Percentiles rank a stretch among this genome's conserved stretches.
These are phyloP conservation scores for Tiliqua scincoides DNA, from an alignment of 2,113 vertebrate species.

Conservation along the genomic window DNA sequence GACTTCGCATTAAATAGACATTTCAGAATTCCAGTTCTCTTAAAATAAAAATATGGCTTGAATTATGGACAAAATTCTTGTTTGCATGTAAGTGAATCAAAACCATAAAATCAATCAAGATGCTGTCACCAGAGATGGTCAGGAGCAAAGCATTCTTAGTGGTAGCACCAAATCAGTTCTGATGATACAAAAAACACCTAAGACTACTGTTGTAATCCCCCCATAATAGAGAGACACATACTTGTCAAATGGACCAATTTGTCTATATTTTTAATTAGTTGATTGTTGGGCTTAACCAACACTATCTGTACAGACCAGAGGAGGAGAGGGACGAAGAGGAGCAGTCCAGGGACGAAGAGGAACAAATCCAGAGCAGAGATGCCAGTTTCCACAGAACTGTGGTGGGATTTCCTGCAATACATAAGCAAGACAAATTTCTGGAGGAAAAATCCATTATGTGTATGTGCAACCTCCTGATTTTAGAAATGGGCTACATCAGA, in stretches of 20 bases:
- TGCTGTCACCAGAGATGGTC: neutral
- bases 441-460: no score
- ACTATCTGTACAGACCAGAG: conserved; percentile 31
- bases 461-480: no score
- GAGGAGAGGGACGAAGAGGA: conserved; percentile 6
- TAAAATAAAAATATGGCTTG: neutral
- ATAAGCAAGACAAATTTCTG: no score
- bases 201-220: no score
- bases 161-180: neutral
- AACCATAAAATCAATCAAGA: neutral
- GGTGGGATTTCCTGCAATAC: conserved; percentile 46
- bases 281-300: neutral
- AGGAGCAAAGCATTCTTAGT: neutral
- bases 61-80: no score
- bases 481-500: no score
- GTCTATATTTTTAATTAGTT: conserved; percentile 55
- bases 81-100: neutral
- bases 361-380: neutral
- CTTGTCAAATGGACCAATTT: neutral
- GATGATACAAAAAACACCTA: no score
- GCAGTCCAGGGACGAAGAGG: conserved; percentile 11
- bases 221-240: no score
- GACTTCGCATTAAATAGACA: neutral
- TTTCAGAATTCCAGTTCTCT: neutral
- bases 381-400: conserved; percentile 11